Base-by-base conservation (phyloP, 2,797 vertebrate species). In the Molossus molossus region DNA sequence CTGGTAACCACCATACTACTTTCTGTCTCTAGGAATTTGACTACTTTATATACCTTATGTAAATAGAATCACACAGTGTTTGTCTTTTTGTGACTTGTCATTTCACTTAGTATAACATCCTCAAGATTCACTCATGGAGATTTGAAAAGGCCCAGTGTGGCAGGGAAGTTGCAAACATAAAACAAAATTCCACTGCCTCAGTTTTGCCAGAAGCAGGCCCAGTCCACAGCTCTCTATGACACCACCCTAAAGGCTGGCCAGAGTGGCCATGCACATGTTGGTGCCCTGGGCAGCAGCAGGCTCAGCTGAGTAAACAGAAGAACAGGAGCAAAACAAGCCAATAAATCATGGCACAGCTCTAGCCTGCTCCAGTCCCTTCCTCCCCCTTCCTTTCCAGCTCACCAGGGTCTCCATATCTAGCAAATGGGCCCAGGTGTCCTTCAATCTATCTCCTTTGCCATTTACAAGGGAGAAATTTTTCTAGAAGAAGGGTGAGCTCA, bases 271-370 rank as follows among this genome's bases (percentile, higher is more conserved):
- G 95, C 81, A 94, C 92, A 95, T 80, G 73, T 92, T 2, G 48
- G 92, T 92, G 76, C 96, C 50, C 88, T 76, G 92, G 94, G 95
- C 93, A 96, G 97, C 92, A 91, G 96, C 87, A 96, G 82, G 60
- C 77, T 95, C 97, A 98, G 97, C 97, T 97, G 96, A 96, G 90
- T 97, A 98, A 97, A 97, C 96, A 97, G 90, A 90, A 95, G 89
- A 87, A 21, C 73, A 96, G 93, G 90, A 96, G 94, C 94, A 97
- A 97, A 97, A 97, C 94, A 97, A 97, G 95, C 72, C 95, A 97
- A 96, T 97, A 97, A 97, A 97, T 97, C 97, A 96, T n/a, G 29
- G 87, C 82, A 73, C 21, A 72, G 92, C 87, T 93, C 87, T 81
- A 90, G 91, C 79, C 90, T 55, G 53, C 76, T 77, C 73, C 45